Conservation (phyloP, 2,888 invertebrate genomes). For the Sericinus montela region DNA sequence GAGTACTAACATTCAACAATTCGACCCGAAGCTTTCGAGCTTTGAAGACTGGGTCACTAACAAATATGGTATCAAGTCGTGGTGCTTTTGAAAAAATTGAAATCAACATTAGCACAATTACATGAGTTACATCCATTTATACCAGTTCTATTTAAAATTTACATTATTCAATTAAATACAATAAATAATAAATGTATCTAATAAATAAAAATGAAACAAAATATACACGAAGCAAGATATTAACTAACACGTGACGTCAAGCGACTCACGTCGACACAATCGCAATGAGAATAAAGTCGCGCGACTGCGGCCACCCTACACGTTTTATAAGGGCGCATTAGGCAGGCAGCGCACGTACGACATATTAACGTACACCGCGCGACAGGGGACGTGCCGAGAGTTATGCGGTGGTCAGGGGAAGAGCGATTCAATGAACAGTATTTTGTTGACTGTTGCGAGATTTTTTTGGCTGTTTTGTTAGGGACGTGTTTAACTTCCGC, state of each 20-base stretch:
- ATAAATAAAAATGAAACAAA: not conserved
- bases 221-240: constrained; percentile 1
- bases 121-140: no score
- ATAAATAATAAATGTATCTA: no score
- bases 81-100: no score
- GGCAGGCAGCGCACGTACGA: constrained; percentile 58
- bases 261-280: constrained; percentile 61
- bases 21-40: no score
- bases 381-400: constrained; percentile 47
- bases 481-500: not conserved
- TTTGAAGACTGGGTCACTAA: no score
- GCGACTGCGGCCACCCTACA: constrained; percentile 33
- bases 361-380: constrained; percentile 67
- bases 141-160: no score
- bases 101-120: no score
- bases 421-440: constrained; percentile 53
- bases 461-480: not conserved
- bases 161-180: no score
- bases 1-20: no score
- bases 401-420: constrained; percentile 30
- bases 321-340: constrained; percentile 40
- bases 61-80: no score
- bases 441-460: constrained; percentile 20
- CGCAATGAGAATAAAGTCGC: constrained; percentile 63
- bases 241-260: constrained; percentile 34